Base-by-base conservation (phyloP, 1,140 invertebrate genomes). In the Triops cancriformis region DNA sequence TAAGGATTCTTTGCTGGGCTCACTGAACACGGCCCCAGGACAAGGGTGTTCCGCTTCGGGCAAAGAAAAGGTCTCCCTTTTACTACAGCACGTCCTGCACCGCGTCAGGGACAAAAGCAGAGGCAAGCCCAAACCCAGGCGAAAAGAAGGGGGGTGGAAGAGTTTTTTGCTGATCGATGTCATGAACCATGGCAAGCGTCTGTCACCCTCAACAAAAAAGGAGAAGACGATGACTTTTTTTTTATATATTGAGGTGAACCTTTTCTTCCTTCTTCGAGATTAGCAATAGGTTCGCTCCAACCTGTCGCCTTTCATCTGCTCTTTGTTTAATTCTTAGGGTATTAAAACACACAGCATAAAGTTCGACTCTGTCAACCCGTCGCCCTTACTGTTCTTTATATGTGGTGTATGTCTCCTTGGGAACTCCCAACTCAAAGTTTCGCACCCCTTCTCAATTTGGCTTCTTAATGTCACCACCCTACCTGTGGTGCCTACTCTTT, bases 141-240 rank as follows among this genome's bases (percentile, higher is more conserved):
- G 51, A 64, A 64, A 64, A 64, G 23, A 64, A 64, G 18, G 51
- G 51, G 23, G 0, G 9, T 5, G 23, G 18, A 14, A 64, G 23
- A 64, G 23, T 7, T 23, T 64, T 23, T 64, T 64, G 51, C 51
- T 64, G 51, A 64, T 64, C 51, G 51, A 64, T 64, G 51, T 64
- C 51, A 64, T 64, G 51, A 64, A 64, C 51, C 51, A 64, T 64
- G 51, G n/a, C 51, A 64, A 64, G 51, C 51, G 51, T 64, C 51
- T 64, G 51, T 64, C 51, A 64, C 51, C 51, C 51, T 64, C n/a
- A 23, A 64, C 51, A 18, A 64, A 64, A 64, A 64, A 6, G 18
- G 23, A 10, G 51, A n/a, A 64, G 51, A 4, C 23, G 51, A 18
- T 18, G 43, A 11, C 43, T 12, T 18, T 45, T 45, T 45, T 45